Evolutionary conservation across 2,888 invertebrate species (phyloP), one percentile per base, ranked within the genome.

Genomic region (Leptinotarsa juncta): DNA sequence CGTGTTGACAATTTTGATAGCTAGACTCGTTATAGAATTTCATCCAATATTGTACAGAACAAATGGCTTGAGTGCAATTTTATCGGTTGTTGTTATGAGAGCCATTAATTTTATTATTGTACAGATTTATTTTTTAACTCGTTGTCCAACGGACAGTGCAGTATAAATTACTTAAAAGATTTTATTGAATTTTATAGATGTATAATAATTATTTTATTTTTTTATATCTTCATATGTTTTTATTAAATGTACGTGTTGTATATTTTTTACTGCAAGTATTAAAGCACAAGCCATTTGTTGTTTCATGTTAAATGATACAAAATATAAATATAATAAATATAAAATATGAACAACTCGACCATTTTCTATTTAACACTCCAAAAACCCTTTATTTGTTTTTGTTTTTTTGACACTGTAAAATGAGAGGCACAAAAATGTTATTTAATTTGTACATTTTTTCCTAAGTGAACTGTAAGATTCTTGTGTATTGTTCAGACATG

Each of bases 401-500:
- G 75, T 77, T 71, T 72, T 32, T 77, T 77, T 77, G 72, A 73
- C 81, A 81, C 81, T 83, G 82, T 83, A 83, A 81, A 82, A 79
- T 80, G 74, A 72, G 68, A 73, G 80, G 79, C 81, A 81, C 81
- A 81, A 81, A 73, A 69, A 78, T 77, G 78, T 83, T 84, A 84
- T 84, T 83, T 83, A 83, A 84, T 84, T 84, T 85, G 85, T 86
- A 86, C 82, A 86, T 84, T 86, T 83, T 85, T 83, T 83, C 84
- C 84, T 84, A 83, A 85, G 83, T 83, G 83, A 83, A 84, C 84
- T 87, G 86, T 87, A 86, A 86, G 81, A 83, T 85, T 84, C 83
- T 83, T 89, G 89, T 90, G 90, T 89, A 90, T 90, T 82, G 82
- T 85, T 84, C 90, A 89, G 90, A 89, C 89, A 89, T 89, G 89